Evolutionary conservation across 2,113 vertebrate genomes (phyloP), one percentile per base, ranked within the genome.

Genomic region (Poeciliopsis prolifica): DNA sequence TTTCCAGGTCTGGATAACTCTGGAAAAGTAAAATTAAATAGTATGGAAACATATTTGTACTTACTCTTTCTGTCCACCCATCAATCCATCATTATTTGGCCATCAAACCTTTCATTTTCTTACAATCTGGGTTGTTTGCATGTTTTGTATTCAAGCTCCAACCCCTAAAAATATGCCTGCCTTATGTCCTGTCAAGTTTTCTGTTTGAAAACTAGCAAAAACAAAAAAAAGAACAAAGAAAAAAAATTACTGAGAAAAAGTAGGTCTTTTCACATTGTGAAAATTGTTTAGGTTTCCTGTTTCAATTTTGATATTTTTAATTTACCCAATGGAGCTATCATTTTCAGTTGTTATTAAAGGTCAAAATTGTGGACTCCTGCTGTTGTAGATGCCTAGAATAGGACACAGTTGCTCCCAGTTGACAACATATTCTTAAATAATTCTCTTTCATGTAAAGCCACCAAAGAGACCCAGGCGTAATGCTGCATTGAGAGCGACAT

Each of bases 391-490:
- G 51, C 22, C 51, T 24, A 58, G 19, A 58, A 58, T 58, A 58
- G 24, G 24, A 58, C 51, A 58, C 51, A 58, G 19, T n/a, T 58
- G 7, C 51, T 58, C 9, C 51, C 22, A 58, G 22, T 17, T 24
- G 31, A 75, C 51, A 72, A 40, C 61, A 61, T 78, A 68, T 75
- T 58, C 48, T 26, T 61, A 64, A 77, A 77, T 82, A 73, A 77
- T 65, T 86, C 75, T 79, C 79, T 88, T 84, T 89, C 72, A 89
- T 82, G 72, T 82, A 48, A 79, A 95, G 92, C 83, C 79, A 86
- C 85, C 86, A 28, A 95, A 89, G 81, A 91, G 80, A 75, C 79
- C 79, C 17, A 70, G 12, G 66, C 86, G 10, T 66, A 87, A 44
- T 58, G 48, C 89, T 83, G 63, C 79, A 76, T 62, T 65, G 62